Base-by-base conservation (phyloP, 2,888 invertebrate species). In the Polia nebulosa region DNA sequence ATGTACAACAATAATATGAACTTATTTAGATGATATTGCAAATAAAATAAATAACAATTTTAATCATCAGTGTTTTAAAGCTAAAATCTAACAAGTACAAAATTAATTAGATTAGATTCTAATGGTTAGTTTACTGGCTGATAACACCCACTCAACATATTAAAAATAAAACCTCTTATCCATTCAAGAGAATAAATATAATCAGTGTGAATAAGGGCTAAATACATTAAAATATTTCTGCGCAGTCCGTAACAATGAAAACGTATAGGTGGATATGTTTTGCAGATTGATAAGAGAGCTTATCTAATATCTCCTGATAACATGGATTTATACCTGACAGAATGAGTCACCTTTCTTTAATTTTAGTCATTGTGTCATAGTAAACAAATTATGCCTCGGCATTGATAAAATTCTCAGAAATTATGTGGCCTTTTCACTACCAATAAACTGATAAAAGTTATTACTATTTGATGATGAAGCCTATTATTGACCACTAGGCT, bases 341-440 rank as follows among this genome's bases (percentile, higher is more conserved):
- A 53, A 66, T 85, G 79, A 85, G 80, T 88, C 88, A 85, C 64
- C 8, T 47, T 61, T 68, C 53, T 64, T 69, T 79, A 78, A 80
- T 71, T 77, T 77, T 78, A 82, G 75, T 53, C 13, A 57, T 39
- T 76, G 57, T 53, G 62, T 82, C 80, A 86, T 67, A 44, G 61
- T 61, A 76, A 78, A 72, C 67, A 67, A 62, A 59, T 68, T 56
- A 63, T 13, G 15, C 45, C 61, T 75, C 0, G 27, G 15, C 41
- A 36, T n/a, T 52, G 81, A 82, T 80, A 83, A 81, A 45, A 29
- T 70, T 80, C 57, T 61, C 20, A 41, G 67, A 68, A 83, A n/a
- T 49, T 2, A 17, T 52, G 27, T 62, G 29, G 25, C 9, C 34
- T 47, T 64, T 76, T 55, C 29, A 68, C 3, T 44, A 58, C 29